These are phyloP conservation scores for Pyrocephalus nanus DNA, from an alignment of 2,797 vertebrate genomes.

Conservation along the genomic window DNA sequence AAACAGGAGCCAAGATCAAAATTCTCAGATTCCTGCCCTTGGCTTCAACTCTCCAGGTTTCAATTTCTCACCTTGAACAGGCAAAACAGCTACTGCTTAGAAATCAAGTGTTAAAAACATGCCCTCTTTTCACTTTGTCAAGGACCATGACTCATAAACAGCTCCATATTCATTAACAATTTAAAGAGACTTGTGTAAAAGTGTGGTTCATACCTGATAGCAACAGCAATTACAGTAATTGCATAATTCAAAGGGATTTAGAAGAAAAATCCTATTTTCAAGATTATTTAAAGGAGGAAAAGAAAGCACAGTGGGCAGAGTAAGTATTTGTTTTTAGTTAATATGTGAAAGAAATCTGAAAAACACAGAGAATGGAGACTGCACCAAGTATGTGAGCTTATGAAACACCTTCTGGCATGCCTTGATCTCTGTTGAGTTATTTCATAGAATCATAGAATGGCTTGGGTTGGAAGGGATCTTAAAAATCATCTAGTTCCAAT, in stretches of 20 bases:
- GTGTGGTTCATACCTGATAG: background rate
- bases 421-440: background rate
- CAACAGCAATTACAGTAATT: background rate
- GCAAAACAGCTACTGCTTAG: background rate
- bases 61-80: background rate
- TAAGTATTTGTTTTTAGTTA: background rate
- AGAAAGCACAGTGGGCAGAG: background rate
- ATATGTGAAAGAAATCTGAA: background rate
- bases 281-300: background rate
- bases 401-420: background rate
- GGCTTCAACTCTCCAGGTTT: background rate
- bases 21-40: background rate
- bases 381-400: background rate
- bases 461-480: background rate
- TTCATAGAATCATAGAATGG: background rate
- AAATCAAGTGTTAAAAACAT: background rate
- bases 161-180: background rate
- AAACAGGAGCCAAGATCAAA: conserved; percentile 2
- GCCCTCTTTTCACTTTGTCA: background rate
- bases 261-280: background rate
- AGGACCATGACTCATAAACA: background rate
- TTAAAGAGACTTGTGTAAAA: background rate
- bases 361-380: background rate
- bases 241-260: background rate
- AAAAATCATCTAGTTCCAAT: background rate